phyloP scores from a whole-genome alignment of 1,140 invertebrate species.

The Penaeus vannamei region DNA sequence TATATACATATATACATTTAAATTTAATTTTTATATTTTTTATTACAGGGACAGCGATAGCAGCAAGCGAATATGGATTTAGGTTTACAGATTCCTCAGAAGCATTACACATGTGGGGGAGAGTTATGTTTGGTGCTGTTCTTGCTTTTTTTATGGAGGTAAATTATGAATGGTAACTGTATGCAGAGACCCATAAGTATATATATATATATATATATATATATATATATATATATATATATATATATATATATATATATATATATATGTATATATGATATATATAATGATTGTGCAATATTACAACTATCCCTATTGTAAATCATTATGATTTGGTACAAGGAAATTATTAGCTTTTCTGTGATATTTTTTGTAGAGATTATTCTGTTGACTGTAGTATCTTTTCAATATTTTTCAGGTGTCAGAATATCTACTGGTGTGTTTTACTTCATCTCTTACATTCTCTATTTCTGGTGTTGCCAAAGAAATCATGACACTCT shows the following conservation, averaged over 20 bases:
- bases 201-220: not conserved
- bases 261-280: not conserved
- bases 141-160: slow-evolving; percentile 63
- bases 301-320: not conserved
- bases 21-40: slow-evolving; percentile 6
- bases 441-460: slow-evolving; percentile 96
- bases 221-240: not conserved
- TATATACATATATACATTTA: slow-evolving; percentile 29
- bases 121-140: slow-evolving; percentile 51
- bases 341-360: not conserved
- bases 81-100: slow-evolving; percentile 48
- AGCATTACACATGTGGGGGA: slow-evolving; percentile 40
- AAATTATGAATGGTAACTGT: not conserved
- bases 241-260: too few relatives aligned
- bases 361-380: slow-evolving; percentile 70
- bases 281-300: not conserved
- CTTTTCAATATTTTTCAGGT: slow-evolving; percentile 97
- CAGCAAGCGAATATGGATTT: slow-evolving; percentile 65
- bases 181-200: not conserved
- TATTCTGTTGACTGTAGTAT: slow-evolving; percentile 82
- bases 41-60: slow-evolving; percentile 46
- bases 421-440: slow-evolving; percentile 93
- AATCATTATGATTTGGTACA: not conserved
- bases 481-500: slow-evolving; percentile 80
- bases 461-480: slow-evolving; percentile 96